phyloP scores from a whole-genome alignment of 2,113 vertebrate species.

The Mus pahari region DNA sequence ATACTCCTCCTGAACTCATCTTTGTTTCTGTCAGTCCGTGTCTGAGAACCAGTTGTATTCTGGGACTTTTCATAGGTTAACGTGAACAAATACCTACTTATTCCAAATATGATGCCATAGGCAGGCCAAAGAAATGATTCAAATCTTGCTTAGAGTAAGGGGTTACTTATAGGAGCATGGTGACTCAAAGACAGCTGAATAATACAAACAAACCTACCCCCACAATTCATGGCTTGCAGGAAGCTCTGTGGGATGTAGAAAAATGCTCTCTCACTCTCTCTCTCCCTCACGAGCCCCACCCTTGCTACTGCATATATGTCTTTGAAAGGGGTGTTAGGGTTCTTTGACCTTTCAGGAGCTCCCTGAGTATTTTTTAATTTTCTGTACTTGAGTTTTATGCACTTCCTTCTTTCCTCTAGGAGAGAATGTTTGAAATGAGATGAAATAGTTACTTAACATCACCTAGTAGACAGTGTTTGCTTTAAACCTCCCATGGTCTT shows the following conservation, averaged over 20 bases:
- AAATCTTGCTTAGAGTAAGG: background rate
- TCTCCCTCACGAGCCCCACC: background rate
- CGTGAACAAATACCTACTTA: background rate
- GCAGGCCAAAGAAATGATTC: background rate
- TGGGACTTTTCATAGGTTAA: background rate
- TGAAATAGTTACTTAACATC: background rate
- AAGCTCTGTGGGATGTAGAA: background rate
- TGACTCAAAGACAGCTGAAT: background rate
- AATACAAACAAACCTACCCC: background rate
- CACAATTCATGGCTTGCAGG: background rate
- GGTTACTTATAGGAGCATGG: background rate
- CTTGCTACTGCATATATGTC: background rate
- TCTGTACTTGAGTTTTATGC: background rate
- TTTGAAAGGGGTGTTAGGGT: background rate
- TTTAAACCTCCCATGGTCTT: background rate
- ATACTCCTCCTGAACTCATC: background rate
- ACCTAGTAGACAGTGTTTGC: background rate
- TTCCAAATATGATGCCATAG: background rate
- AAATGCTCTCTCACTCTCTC: background rate
- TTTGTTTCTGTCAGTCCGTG: background rate
- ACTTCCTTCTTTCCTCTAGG: background rate
- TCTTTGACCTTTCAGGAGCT: background rate
- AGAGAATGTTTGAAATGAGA: background rate
- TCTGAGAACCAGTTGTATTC: background rate
- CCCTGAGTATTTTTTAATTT: background rate